Percentiles rank a stretch among this genome's conserved stretches.
Evolutionary conservation across 35 echinoderm and acorn worm genomes (phyloP).

Genomic region (Patiria miniata): DNA sequence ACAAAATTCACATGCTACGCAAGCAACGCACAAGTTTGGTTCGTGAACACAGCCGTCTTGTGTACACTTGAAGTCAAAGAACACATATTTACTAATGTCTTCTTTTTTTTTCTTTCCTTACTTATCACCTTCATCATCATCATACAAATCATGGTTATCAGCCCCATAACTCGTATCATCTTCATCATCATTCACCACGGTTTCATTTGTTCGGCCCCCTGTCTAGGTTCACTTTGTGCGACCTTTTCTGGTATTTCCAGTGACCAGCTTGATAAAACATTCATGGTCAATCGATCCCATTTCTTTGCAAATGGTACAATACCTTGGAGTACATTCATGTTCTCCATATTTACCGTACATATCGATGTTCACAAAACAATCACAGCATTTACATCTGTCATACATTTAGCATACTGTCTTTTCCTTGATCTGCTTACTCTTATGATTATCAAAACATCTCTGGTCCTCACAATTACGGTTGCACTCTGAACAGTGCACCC

Average conservation of each 20-base stretch:
- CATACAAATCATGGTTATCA: not conserved
- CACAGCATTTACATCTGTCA: slow-evolving; percentile 32
- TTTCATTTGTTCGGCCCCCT: no score
- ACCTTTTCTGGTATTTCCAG: not conserved
- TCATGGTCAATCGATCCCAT: slow-evolving; percentile 21
- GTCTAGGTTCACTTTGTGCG: not conserved
- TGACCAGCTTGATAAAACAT: slow-evolving; percentile 39
- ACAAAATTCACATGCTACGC: slow-evolving; percentile 47
- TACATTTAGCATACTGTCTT: slow-evolving; percentile 18
- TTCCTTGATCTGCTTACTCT: not conserved
- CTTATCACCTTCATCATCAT: not conserved
- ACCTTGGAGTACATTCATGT: slow-evolving; percentile 27
- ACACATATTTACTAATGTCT: slow-evolving; percentile 49
- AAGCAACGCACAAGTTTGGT: slow-evolving; percentile 63
- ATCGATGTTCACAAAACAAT: slow-evolving; percentile 14
- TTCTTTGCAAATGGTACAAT: slow-evolving; percentile 23
- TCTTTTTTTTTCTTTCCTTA: not conserved
- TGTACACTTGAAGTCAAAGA: slow-evolving; percentile 77
- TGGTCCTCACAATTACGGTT: slow-evolving; percentile 41
- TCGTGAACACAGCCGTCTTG: slow-evolving; percentile 58
- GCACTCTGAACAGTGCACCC: slow-evolving; percentile 25
- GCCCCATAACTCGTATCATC: not conserved
- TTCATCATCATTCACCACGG: no score
- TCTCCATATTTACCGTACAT: not conserved
- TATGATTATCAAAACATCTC: slow-evolving; percentile 39